phyloP scores from a whole-genome alignment of 2,888 invertebrate genomes.

The Mimas tiliae region DNA sequence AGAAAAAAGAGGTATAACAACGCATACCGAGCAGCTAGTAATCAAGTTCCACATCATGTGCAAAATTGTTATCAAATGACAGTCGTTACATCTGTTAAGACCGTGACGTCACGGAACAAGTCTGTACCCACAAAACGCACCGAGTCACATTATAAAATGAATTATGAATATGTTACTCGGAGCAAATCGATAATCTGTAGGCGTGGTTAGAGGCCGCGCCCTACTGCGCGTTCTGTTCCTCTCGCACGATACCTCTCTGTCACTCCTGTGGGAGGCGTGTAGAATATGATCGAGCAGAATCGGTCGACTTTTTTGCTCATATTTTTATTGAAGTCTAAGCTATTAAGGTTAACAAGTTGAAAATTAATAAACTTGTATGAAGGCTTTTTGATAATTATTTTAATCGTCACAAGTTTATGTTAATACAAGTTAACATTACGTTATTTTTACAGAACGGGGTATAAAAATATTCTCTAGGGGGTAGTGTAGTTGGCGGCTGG shows the following conservation, averaged over 20 bases:
- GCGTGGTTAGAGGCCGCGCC: conserved; percentile 27
- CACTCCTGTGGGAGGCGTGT: conserved; percentile 28
- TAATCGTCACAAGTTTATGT: not conserved
- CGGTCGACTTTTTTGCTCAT: not conserved
- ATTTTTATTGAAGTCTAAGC: not conserved
- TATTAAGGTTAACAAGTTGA: not conserved
- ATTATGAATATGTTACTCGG: conserved; percentile 26
- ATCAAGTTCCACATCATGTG: too few relatives aligned
- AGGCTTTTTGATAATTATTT: not conserved
- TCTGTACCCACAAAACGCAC: conserved; percentile 31
- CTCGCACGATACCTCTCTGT: conserved; percentile 35
- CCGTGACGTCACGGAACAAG: conserved; percentile 12
- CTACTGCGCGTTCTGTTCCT: not conserved
- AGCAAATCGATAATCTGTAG: conserved; percentile 29
- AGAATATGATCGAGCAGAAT: not conserved
- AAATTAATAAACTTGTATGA: not conserved
- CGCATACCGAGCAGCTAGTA: too few relatives aligned
- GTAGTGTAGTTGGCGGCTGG: too few relatives aligned
- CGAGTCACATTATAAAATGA: conserved; percentile 27
- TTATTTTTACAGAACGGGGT: not conserved
- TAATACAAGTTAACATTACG: not conserved
- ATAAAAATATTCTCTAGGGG: not conserved
- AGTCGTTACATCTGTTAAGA: not conserved
- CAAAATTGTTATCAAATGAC: not conserved
- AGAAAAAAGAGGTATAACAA: too few relatives aligned